Evolutionary conservation across 2,113 vertebrate species (phyloP).

Genomic region (Podarcis muralis): DNA sequence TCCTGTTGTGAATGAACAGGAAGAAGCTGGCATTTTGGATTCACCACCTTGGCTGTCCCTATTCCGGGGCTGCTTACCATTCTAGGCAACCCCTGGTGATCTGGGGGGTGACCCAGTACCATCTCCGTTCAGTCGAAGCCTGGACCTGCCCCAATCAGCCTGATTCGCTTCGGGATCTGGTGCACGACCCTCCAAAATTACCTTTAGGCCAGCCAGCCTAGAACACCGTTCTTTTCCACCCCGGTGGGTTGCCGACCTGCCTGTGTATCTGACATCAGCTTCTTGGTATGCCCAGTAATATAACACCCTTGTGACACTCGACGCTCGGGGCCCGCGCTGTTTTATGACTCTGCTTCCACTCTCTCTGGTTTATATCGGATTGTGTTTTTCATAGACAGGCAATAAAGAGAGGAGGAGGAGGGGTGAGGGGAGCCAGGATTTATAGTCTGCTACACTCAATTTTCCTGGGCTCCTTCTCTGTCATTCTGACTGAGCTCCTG

Average conservation of each 20-base stretch:
- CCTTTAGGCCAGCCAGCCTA: neutral
- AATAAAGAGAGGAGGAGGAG: conserved; percentile 58
- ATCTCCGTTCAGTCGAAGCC: no score
- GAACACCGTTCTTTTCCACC: conserved; percentile 10
- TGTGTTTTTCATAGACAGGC: conserved; percentile 74
- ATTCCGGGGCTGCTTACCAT: no score
- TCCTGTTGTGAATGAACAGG: no score
- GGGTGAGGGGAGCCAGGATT: conserved; percentile 65
- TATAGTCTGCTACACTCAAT: conserved; percentile 66
- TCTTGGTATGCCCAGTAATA: conserved; percentile 62
- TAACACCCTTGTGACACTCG: conserved; percentile 58
- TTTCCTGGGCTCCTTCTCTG: conserved; percentile 66
- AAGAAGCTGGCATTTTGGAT: no score
- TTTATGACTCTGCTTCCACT: conserved; percentile 70
- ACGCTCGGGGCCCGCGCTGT: conserved; percentile 53
- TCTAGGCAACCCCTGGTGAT: no score
- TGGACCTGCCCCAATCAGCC: no score
- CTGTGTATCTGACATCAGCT: conserved; percentile 34
- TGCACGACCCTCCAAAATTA: neutral
- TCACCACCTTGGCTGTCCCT: no score
- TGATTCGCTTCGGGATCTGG: no score
- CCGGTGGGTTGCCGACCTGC: conserved; percentile 31
- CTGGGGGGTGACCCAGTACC: no score
- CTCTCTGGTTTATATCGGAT: conserved; percentile 65
- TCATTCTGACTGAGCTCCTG: conserved; percentile 47